These are phyloP conservation scores for Drosophila peninsularis DNA, from an alignment of 2,888 invertebrate genomes.

Conservation along the genomic window DNA sequence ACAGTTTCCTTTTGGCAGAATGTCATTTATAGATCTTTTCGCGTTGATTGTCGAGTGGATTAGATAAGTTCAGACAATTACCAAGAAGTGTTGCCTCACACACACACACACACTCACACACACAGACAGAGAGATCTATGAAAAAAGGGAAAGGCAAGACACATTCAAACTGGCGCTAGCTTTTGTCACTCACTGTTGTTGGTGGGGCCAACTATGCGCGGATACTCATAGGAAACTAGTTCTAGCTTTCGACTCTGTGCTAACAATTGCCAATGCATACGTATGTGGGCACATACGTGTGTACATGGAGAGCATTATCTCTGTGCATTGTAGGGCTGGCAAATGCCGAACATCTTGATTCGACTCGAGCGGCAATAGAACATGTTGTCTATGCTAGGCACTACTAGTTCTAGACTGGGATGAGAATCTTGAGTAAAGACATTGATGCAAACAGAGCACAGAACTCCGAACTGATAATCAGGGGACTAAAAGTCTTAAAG, in stretches of 20 bases:
- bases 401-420: too few species aligned
- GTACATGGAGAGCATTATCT: slow-evolving; percentile 2
- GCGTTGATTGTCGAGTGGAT: slow-evolving; percentile 71
- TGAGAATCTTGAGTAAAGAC: too few species aligned
- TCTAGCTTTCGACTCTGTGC: slow-evolving; percentile 50
- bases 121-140: slow-evolving; percentile 36
- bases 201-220: slow-evolving; percentile 42
- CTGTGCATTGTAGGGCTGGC: slow-evolving; percentile 43
- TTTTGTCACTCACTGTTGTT: slow-evolving; percentile 45
- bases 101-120: slow-evolving; percentile 35
- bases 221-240: slow-evolving; percentile 60
- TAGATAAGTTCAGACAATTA: slow-evolving; percentile 52
- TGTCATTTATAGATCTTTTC: slow-evolving; percentile 59
- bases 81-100: slow-evolving; percentile 46
- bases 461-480: too few species aligned
- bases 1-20: slow-evolving; percentile 41
- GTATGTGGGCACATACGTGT: slow-evolving; percentile 5
- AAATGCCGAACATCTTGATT: slow-evolving; percentile 1
- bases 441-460: too few species aligned
- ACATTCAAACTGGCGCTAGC: slow-evolving; percentile 58
- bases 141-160: slow-evolving; percentile 68
- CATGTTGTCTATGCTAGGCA: too few species aligned
- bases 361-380: too few species aligned
- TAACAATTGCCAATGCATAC: slow-evolving; percentile 52
- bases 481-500: too few species aligned